These are phyloP conservation scores for Mustela nigripes DNA, from an alignment of 2,113 vertebrate species.

Conservation along the genomic window DNA sequence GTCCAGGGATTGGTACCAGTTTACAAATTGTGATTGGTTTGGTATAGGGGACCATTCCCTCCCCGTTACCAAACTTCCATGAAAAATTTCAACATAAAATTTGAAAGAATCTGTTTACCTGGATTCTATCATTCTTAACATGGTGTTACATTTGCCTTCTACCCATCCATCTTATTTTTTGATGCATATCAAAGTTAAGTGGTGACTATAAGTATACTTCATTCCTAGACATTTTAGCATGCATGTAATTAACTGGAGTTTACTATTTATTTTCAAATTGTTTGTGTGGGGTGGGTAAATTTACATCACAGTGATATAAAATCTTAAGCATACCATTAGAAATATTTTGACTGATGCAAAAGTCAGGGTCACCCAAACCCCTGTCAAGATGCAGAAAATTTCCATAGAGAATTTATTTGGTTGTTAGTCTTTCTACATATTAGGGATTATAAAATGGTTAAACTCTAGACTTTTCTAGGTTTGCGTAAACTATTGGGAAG, in stretches of 20 bases:
- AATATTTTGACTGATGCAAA: constrained; percentile 23
- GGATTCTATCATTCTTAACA: neutral
- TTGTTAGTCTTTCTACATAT: neutral
- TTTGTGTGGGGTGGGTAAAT: neutral
- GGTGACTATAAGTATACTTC: neutral
- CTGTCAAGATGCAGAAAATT: neutral
- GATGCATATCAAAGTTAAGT: constrained; percentile 28
- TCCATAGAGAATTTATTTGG: constrained; percentile 26
- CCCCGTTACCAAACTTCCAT: neutral
- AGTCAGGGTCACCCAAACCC: neutral
- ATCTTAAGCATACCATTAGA: neutral
- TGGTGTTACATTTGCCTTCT: neutral
- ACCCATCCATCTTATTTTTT: neutral
- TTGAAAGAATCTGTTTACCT: neutral
- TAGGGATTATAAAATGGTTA: neutral
- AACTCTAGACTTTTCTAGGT: constrained; percentile 36
- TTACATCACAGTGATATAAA: neutral
- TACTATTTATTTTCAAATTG: neutral
- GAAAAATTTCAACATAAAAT: constrained; percentile 50
- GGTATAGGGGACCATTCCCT: neutral
- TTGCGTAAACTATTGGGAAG: neutral
- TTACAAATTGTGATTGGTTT: constrained; percentile 12
- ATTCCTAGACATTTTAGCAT: constrained; percentile 31
- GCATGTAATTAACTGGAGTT: neutral
- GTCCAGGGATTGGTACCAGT: neutral